Conservation (phyloP, 2,113 vertebrate genomes). For the Rutilus rutilus region DNA sequence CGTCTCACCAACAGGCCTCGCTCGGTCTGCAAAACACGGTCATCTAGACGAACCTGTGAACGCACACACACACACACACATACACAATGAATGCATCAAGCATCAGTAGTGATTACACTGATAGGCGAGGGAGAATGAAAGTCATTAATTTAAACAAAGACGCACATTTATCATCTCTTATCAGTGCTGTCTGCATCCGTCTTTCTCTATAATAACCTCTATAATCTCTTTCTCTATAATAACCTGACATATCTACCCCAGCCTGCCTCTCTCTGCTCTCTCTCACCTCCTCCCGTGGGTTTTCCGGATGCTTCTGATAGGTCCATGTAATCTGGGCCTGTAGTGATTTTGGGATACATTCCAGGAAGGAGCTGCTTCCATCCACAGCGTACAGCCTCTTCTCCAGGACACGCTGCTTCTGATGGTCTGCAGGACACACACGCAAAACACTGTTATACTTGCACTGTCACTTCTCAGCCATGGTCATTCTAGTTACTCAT, state of each 20-base stretch:
- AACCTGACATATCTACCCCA: neutral
- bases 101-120: neutral
- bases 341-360: slow-evolving; percentile 94
- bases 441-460: slow-evolving; percentile 40
- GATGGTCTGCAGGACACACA: slow-evolving; percentile 77
- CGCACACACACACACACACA: slow-evolving; percentile 5
- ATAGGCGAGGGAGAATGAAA: neutral
- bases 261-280: neutral
- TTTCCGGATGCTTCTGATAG: slow-evolving; percentile 80
- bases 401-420: slow-evolving; percentile 80
- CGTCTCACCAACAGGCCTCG: slow-evolving; percentile 86
- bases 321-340: slow-evolving; percentile 90
- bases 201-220: neutral
- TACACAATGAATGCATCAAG: neutral
- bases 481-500: neutral
- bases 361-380: slow-evolving; percentile 90
- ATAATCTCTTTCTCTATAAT: neutral
- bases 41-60: slow-evolving; percentile 81
- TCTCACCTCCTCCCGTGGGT: slow-evolving; percentile 82
- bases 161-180: slow-evolving; percentile 25
- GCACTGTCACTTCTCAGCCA: too few species aligned
- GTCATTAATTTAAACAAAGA: slow-evolving; percentile 15
- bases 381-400: slow-evolving; percentile 90
- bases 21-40: slow-evolving; percentile 80
- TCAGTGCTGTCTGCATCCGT: neutral